phyloP scores from a whole-genome alignment of 2,113 vertebrate species.

The Hydrolagus affinis region DNA sequence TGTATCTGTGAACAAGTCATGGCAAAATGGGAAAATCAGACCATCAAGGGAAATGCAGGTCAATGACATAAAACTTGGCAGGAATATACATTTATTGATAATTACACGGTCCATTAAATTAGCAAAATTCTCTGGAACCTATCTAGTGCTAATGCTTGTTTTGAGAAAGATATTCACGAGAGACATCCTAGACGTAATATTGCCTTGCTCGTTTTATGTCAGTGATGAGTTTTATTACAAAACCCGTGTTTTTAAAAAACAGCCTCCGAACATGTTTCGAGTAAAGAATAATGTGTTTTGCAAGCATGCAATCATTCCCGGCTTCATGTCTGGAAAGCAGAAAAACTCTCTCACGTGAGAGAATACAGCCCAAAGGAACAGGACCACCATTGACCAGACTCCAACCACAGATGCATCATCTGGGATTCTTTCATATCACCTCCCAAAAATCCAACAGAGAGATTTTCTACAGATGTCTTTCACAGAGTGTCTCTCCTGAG shows the following conservation, averaged over 20 bases:
- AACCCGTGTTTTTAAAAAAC: background rate
- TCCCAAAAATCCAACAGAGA: background rate
- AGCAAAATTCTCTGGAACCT: background rate
- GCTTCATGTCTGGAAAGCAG: background rate
- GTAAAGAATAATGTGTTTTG: background rate
- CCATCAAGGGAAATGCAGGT: too few species aligned
- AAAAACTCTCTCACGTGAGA: background rate
- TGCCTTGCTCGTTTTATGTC: background rate
- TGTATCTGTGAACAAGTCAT: too few species aligned
- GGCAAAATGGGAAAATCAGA: too few species aligned
- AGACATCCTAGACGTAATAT: background rate
- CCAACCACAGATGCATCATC: background rate
- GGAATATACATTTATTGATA: background rate
- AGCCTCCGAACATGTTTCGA: background rate
- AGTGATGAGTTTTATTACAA: background rate
- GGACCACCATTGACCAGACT: background rate
- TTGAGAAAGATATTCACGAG: background rate
- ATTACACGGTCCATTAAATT: background rate
- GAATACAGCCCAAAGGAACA: too few species aligned
- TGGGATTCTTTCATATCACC: background rate
- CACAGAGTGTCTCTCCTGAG: too few species aligned
- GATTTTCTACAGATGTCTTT: too few species aligned
- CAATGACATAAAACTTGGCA: background rate
- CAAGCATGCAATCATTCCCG: background rate
- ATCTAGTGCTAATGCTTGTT: background rate